Conservation (phyloP, 35 echinoderm and acorn worm species). For the Amphiura filiformis region DNA sequence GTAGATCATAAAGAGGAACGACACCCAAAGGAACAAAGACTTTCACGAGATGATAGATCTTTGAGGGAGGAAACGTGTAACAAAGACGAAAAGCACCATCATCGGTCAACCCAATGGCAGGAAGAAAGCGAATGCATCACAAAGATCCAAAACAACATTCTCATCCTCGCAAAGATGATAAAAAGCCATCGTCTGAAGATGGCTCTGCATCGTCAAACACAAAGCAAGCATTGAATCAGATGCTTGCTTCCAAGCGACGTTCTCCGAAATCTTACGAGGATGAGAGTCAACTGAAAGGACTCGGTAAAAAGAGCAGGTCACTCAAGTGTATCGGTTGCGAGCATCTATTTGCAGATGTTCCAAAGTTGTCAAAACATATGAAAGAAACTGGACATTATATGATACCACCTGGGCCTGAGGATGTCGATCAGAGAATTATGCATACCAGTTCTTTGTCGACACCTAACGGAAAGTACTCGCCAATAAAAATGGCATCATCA, state of each 20-base stretch:
- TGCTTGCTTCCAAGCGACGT: constrained; percentile 15
- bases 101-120: neutral
- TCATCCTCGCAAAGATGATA: neutral
- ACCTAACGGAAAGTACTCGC: neutral
- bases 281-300: neutral
- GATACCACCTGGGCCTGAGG: neutral
- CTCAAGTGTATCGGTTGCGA: constrained; percentile 39
- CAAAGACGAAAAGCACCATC: constrained; percentile 11
- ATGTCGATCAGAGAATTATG: neutral
- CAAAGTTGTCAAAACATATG: constrained; percentile 48
- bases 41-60: neutral
- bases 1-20: neutral
- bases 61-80: neutral
- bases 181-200: neutral
- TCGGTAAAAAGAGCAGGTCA: constrained; percentile 28
- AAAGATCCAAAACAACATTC: neutral
- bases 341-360: constrained; percentile 48
- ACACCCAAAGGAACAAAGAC: neutral
- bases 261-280: neutral
- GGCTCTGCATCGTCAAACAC: neutral
- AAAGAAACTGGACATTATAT: constrained; percentile 55
- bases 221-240: constrained; percentile 31
- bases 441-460: neutral
- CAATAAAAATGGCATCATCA: neutral
- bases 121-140: neutral